phyloP scores from a whole-genome alignment of 1,140 invertebrate species.

The Dendroctonus ponderosae region DNA sequence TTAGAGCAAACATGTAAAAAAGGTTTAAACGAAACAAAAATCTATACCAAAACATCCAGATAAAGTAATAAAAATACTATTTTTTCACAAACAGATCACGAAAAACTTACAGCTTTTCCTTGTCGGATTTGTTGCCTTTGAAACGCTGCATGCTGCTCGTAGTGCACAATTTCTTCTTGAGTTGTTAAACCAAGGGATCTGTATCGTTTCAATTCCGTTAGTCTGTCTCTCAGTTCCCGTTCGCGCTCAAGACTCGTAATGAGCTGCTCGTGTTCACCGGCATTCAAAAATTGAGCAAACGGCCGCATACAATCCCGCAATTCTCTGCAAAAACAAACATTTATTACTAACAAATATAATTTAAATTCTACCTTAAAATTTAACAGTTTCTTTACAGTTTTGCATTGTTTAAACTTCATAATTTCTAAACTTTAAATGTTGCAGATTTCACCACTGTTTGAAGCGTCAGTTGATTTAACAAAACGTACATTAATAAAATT shows the following conservation, averaged over 20 bases:
- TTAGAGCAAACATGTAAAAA: background rate
- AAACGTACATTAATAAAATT: too few relatives aligned
- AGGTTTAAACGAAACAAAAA: background rate
- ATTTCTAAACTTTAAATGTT: too few relatives aligned
- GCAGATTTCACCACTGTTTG: too few relatives aligned
- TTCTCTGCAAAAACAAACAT: constrained; percentile 55
- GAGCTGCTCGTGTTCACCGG: constrained; percentile 78
- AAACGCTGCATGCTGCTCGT: constrained; percentile 70
- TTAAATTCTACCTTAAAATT: too few relatives aligned
- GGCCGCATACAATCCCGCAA: constrained; percentile 78
- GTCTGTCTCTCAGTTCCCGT: constrained; percentile 74
- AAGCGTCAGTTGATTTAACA: too few relatives aligned
- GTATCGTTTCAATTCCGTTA: constrained; percentile 81
- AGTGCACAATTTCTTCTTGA: constrained; percentile 78
- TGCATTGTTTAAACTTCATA: too few relatives aligned
- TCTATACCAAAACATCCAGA: background rate
- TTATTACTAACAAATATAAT: too few relatives aligned
- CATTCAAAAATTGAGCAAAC: constrained; percentile 85
- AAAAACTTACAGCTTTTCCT: constrained; percentile 60
- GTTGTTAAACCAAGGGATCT: constrained; percentile 76
- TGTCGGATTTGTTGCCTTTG: constrained; percentile 51
- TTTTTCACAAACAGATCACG: background rate
- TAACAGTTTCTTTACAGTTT: too few relatives aligned
- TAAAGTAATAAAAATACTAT: background rate
- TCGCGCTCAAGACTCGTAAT: constrained; percentile 76